These are phyloP conservation scores for human DNA, from an alignment of 2,113 vertebrate species.

Conservation along the genomic window DNA sequence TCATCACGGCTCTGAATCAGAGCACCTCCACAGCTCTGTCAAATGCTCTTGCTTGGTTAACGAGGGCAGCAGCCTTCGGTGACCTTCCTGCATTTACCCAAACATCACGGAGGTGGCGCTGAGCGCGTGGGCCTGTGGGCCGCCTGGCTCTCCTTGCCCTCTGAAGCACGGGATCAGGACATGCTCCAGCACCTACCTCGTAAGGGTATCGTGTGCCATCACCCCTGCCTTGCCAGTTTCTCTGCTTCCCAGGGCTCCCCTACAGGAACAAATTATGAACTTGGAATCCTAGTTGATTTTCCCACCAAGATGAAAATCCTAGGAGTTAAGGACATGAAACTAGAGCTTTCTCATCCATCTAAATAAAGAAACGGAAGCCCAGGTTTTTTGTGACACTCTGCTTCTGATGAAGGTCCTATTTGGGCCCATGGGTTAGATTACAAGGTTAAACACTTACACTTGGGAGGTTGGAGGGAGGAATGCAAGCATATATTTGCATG, in stretches of 20 bases:
- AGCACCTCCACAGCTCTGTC: slow-evolving; percentile 46
- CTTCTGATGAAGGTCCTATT: neutral
- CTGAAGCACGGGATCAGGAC: fast-evolving
- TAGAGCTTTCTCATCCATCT: fast-evolving
- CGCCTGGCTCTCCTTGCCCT: neutral
- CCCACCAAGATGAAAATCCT: neutral
- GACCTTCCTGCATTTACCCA: neutral
- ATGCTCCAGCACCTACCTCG: neutral
- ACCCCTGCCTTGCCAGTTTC: fast-evolving
- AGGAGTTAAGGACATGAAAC: neutral
- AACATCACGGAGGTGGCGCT: neutral
- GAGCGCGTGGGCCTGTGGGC: neutral
- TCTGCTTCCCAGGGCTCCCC: neutral
- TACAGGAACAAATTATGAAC: fast-evolving
- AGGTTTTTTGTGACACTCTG: no score
- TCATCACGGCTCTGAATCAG: slow-evolving; percentile 55
- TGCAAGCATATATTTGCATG: fast-evolving
- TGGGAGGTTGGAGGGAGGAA: neutral
- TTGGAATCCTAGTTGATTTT: neutral
- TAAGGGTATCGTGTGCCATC: neutral
- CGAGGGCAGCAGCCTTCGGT: neutral
- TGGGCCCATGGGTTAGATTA: neutral
- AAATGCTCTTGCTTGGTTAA: neutral
- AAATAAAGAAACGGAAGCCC: neutral
- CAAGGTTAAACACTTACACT: neutral